Percentiles rank a stretch among this genome's conserved stretches.
phyloP scores from a whole-genome alignment of 2,888 invertebrate species.

The Sicus ferrugineus region DNA sequence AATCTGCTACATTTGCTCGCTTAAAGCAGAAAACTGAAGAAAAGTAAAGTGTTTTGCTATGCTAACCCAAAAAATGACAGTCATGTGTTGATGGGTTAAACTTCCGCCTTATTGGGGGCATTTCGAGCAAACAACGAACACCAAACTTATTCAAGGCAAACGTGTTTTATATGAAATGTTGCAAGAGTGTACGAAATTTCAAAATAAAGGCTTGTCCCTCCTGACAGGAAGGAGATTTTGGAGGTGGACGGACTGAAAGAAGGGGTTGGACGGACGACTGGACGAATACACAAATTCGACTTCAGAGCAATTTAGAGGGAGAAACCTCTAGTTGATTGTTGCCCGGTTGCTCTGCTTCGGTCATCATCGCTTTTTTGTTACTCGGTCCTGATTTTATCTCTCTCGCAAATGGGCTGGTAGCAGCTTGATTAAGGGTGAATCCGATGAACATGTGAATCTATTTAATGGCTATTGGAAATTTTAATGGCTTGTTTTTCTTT shows the following conservation, averaged over 20 bases:
- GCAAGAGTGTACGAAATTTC: neutral
- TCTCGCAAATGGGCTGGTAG: slow-evolving; percentile 2
- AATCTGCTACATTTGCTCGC: neutral
- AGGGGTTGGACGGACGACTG: neutral
- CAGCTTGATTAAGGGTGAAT: slow-evolving; percentile 26
- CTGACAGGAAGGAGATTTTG: no score
- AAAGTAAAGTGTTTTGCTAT: neutral
- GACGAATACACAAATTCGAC: neutral
- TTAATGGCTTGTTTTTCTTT: slow-evolving; percentile 3
- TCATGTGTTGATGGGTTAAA: slow-evolving; percentile 11
- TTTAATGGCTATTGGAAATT: slow-evolving; percentile 1
- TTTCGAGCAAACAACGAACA: neutral
- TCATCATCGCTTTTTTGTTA: slow-evolving; percentile 29
- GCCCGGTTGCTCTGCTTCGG: slow-evolving; percentile 10
- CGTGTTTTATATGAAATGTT: neutral
- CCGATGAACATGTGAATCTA: neutral
- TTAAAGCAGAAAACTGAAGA: neutral
- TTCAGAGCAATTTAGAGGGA: neutral
- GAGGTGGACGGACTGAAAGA: neutral
- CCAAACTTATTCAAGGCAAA: neutral
- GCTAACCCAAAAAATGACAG: neutral
- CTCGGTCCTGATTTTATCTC: slow-evolving; percentile 30
- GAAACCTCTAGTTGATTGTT: neutral
- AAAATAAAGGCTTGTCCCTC: slow-evolving; percentile 27
- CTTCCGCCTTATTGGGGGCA: neutral